Percentiles rank a stretch among this genome's conserved stretches.
These are phyloP conservation scores for Phalangium opilio DNA, from an alignment of 2,888 invertebrate genomes.

Conservation along the genomic window DNA sequence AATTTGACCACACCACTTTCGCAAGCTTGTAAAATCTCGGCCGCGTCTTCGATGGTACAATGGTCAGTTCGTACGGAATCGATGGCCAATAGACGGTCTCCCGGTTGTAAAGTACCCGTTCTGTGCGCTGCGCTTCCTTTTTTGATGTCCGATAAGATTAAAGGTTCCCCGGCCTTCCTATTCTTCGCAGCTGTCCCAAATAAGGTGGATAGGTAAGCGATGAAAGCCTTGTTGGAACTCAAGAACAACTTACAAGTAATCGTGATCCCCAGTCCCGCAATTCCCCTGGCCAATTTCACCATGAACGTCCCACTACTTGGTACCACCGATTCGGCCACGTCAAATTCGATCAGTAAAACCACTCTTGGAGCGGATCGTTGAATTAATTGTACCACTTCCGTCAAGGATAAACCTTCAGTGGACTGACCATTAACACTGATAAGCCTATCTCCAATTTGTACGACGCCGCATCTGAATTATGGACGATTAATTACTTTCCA, in stretches of 20 bases:
- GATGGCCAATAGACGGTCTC: slow-evolving; percentile 72
- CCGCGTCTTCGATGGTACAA: slow-evolving; percentile 44
- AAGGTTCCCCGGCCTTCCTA: slow-evolving; percentile 41
- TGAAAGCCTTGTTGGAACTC: background rate
- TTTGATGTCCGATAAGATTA: slow-evolving; percentile 74
- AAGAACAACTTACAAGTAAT: slow-evolving; percentile 41
- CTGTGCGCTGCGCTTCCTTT: slow-evolving; percentile 80
- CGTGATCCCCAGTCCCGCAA: slow-evolving; percentile 70
- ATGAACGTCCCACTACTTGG: slow-evolving; percentile 80
- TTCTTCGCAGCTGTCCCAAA: slow-evolving; percentile 22
- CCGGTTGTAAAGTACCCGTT: slow-evolving; percentile 68
- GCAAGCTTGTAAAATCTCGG: slow-evolving; percentile 30
- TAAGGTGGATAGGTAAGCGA: background rate
- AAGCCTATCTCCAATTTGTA: slow-evolving; percentile 55
- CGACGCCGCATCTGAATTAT: slow-evolving; percentile 21
- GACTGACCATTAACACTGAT: slow-evolving; percentile 67
- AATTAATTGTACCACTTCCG: slow-evolving; percentile 32
- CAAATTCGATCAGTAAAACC: slow-evolving; percentile 68
- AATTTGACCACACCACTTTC: slow-evolving; percentile 37
- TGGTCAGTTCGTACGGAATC: slow-evolving; percentile 65
- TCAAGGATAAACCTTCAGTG: slow-evolving; percentile 31
- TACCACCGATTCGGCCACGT: slow-evolving; percentile 77
- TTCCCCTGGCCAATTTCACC: slow-evolving; percentile 59
- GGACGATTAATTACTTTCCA: background rate
- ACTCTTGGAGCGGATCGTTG: slow-evolving; percentile 39